These are phyloP conservation scores for Zygogramma bicolorata DNA, from an alignment of 2,888 invertebrate species.

Conservation along the genomic window DNA sequence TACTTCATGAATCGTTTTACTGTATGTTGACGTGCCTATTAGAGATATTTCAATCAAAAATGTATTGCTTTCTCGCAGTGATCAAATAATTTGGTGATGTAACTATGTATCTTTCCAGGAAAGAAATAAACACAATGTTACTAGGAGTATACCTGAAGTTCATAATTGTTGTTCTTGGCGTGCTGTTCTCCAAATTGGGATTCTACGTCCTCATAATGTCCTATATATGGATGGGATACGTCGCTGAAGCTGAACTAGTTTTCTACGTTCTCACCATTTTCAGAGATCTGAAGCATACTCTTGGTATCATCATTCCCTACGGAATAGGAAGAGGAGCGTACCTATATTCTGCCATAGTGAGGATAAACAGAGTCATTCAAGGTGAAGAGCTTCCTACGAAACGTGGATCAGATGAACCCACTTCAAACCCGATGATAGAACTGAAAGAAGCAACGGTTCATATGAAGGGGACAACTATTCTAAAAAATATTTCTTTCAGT, in stretches of 20 bases:
- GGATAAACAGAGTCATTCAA: constrained; percentile 73
- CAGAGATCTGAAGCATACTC: constrained; percentile 85
- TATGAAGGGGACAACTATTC: constrained; percentile 56
- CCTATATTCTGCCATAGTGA: constrained; percentile 78
- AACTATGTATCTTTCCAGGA: no score
- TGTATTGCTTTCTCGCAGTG: no score
- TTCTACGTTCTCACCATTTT: constrained; percentile 93
- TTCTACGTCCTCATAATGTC: constrained; percentile 66
- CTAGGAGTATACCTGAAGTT: constrained; percentile 58
- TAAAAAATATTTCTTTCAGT: constrained; percentile 62
- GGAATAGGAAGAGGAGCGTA: constrained; percentile 86
- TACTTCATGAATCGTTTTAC: no score
- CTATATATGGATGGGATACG: constrained; percentile 77
- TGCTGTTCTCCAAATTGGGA: constrained; percentile 58
- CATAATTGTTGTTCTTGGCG: constrained; percentile 55
- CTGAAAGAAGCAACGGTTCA: constrained; percentile 48
- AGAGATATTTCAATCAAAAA: no score
- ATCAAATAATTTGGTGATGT: constrained; percentile 60
- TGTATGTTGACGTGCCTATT: no score
- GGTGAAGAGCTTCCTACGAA: constrained; percentile 31
- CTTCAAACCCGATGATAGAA: constrained; percentile 48
- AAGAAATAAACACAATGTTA: constrained; percentile 73
- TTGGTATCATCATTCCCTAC: constrained; percentile 91
- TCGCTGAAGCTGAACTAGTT: constrained; percentile 84
- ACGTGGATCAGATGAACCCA: constrained; percentile 38